Percentiles rank a stretch among this genome's conserved stretches.
Conservation (phyloP, 2,797 vertebrate genomes). For the Lophius americanus region DNA sequence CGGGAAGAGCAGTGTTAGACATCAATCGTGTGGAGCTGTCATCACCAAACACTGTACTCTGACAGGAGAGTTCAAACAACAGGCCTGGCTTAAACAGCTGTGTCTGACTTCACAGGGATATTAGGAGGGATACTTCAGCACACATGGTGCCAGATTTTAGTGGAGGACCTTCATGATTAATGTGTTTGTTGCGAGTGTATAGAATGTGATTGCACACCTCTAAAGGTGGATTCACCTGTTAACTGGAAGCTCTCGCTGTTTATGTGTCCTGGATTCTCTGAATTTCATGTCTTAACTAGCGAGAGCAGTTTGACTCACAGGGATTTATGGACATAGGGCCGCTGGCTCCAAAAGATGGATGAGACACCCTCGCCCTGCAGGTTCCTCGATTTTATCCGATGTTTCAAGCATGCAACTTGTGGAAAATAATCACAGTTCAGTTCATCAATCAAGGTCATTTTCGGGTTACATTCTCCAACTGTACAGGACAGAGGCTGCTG, state of each 20-base stretch:
- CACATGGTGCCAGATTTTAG: slow-evolving; percentile 24
- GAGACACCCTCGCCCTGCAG: slow-evolving; percentile 25
- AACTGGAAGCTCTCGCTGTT: slow-evolving; percentile 24
- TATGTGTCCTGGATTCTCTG: slow-evolving; percentile 47
- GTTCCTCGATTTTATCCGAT: slow-evolving; percentile 26
- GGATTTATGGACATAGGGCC: slow-evolving; percentile 54
- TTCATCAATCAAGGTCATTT: slow-evolving; percentile 9
- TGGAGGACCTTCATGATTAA: slow-evolving; percentile 45
- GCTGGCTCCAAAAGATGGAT: slow-evolving; percentile 44
- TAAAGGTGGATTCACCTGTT: slow-evolving; percentile 47
- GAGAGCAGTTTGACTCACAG: slow-evolving; percentile 27
- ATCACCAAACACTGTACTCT: slow-evolving; percentile 37
- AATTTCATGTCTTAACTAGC: slow-evolving; percentile 45
- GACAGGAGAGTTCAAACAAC: slow-evolving; percentile 46
- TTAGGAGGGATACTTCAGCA: neutral
- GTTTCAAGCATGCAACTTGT: slow-evolving; percentile 26
- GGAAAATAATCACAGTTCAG: slow-evolving; percentile 25
- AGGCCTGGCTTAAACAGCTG: slow-evolving; percentile 53
- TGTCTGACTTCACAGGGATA: slow-evolving; percentile 16
- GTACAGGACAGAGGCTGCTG: slow-evolving; percentile 12
- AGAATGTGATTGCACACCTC: slow-evolving; percentile 49
- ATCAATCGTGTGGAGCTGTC: slow-evolving; percentile 46
- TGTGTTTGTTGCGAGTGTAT: slow-evolving; percentile 33
- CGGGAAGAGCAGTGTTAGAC: slow-evolving; percentile 31
- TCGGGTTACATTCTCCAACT: slow-evolving; percentile 19